phyloP scores from a whole-genome alignment of 2,113 vertebrate genomes.

The Pyrgilauda ruficollis region DNA sequence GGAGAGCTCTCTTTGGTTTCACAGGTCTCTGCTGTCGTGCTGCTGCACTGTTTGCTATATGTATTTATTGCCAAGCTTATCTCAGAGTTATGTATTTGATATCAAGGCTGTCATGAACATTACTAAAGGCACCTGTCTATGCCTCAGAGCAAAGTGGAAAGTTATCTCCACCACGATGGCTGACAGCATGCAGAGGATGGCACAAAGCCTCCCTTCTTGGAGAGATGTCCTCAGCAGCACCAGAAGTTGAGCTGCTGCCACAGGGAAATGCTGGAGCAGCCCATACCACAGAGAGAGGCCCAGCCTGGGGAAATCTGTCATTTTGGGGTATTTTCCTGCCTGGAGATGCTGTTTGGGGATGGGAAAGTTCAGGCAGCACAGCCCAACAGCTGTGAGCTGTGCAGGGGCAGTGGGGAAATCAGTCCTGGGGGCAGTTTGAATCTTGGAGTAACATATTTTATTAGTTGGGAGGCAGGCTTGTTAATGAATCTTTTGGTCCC shows the following conservation, averaged over 20 bases:
- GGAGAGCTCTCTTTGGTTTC: background rate
- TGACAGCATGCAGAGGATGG: background rate
- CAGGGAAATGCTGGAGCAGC: background rate
- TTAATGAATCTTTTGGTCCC: background rate
- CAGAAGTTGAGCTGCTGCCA: background rate
- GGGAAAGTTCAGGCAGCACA: background rate
- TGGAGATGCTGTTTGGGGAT: background rate
- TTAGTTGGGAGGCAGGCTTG: background rate
- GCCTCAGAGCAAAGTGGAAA: background rate
- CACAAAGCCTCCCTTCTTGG: background rate
- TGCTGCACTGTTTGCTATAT: background rate
- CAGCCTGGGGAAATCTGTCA: background rate
- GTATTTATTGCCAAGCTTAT: constrained; percentile 6
- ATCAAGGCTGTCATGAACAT: background rate
- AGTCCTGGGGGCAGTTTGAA: background rate
- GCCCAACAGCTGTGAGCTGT: background rate
- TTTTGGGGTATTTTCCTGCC: background rate
- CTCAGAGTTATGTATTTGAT: background rate
- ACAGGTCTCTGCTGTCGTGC: background rate
- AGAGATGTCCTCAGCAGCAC: background rate
- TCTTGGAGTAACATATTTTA: background rate
- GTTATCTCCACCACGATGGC: background rate
- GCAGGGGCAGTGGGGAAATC: background rate
- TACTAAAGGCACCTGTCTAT: background rate
- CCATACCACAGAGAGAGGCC: background rate